A percentile compares a stretch with the other conserved stretches of the same genome.
Evolutionary conservation across 2,113 vertebrate genomes (phyloP).

Genomic region (Atrichornis clamosus): DNA sequence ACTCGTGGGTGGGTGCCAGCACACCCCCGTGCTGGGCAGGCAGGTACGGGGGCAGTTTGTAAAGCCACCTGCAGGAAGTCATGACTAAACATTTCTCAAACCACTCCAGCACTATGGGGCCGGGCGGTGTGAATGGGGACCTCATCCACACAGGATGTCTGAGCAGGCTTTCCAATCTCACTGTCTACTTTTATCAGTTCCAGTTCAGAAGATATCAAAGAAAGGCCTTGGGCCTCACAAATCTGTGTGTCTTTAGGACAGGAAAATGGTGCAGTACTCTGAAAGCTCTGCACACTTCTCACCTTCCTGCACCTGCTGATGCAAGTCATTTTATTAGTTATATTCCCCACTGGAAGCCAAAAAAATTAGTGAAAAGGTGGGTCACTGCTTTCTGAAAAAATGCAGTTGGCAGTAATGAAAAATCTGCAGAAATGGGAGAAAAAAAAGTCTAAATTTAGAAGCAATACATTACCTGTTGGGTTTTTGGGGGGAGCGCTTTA

Average conservation of each 20-base stretch:
- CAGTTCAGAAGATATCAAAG: background rate
- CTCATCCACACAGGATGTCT: background rate
- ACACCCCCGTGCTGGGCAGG: background rate
- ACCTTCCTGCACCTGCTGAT: background rate
- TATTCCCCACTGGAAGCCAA: background rate
- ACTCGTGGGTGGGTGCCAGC: background rate
- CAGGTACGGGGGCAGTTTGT: background rate
- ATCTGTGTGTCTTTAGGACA: background rate
- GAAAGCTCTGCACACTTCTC: background rate
- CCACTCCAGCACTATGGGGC: background rate
- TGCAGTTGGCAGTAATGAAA: background rate
- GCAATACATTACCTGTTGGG: background rate
- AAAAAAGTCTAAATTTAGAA: background rate
- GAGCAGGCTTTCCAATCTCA: background rate
- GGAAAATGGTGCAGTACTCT: background rate
- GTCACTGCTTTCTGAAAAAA: background rate
- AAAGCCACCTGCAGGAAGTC: background rate
- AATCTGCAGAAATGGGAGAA: background rate
- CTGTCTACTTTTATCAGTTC: background rate
- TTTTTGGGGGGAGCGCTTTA: background rate
- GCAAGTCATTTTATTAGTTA: background rate
- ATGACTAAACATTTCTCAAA: background rate
- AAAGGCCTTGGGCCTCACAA: background rate
- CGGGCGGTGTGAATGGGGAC: rapidly evolving
- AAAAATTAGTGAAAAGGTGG: background rate